These are phyloP conservation scores for Drosophila setosimentum DNA, from an alignment of 2,888 invertebrate genomes.

Conservation along the genomic window DNA sequence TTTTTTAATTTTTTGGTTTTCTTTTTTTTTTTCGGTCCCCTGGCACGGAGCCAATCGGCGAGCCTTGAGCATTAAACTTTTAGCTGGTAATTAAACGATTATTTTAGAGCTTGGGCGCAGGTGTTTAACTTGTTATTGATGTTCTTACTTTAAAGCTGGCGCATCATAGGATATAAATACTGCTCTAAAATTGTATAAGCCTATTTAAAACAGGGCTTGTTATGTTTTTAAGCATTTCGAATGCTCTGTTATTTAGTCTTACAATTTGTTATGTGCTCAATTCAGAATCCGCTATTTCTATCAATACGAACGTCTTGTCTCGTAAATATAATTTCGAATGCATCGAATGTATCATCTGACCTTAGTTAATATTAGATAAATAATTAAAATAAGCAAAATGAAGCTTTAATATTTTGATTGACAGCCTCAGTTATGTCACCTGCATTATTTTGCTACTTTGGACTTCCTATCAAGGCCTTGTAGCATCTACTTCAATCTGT, in stretches of 20 bases:
- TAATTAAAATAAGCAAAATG: not conserved
- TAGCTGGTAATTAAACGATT: conserved; percentile 65
- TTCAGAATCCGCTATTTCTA: not conserved
- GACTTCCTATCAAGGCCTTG: conserved; percentile 8
- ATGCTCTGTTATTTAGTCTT: not conserved
- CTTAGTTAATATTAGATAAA: not conserved
- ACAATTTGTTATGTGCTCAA: not conserved
- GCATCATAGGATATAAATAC: not conserved
- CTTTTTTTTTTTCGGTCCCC: conserved; percentile 20
- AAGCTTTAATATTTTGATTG: conserved; percentile 6
- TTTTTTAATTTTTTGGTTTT: not conserved
- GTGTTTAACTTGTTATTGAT: conserved; percentile 67
- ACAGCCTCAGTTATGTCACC: not conserved
- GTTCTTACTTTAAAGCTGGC: conserved; percentile 26
- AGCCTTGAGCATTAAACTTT: conserved; percentile 61
- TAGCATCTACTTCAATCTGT: conserved; percentile 4
- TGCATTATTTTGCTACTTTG: conserved; percentile 5
- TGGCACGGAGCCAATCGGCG: conserved; percentile 49
- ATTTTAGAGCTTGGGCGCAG: conserved; percentile 46
- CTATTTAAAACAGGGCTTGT: not conserved
- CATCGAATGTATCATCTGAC: not conserved
- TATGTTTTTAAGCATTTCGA: not conserved
- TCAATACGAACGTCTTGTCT: not conserved
- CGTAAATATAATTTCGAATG: not conserved
- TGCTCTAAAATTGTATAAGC: not conserved